A percentile compares a stretch with the other conserved stretches of the same genome.
Conservation (phyloP, 2,888 invertebrate species). For the Meganola albula region DNA sequence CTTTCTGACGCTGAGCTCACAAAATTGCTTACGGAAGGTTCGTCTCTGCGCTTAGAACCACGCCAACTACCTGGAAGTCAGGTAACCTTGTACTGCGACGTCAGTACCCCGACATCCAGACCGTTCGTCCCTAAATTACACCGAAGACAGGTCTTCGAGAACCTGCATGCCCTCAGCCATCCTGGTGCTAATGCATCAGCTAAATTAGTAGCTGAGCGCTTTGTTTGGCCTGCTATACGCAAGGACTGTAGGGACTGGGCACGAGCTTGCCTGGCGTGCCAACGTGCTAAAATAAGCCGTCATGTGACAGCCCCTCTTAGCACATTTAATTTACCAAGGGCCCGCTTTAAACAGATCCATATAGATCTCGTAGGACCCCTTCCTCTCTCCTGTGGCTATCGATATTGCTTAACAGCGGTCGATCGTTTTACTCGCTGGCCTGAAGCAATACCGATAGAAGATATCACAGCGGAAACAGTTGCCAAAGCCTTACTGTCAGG, state of each 20-base stretch:
- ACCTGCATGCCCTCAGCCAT: not conserved
- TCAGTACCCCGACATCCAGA: not conserved
- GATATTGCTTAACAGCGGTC: not conserved
- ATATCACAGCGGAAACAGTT: not conserved
- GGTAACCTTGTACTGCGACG: not conserved
- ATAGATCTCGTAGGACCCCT: not conserved
- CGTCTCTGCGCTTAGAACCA: constrained; percentile 21
- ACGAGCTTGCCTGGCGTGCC: not conserved
- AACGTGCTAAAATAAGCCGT: not conserved
- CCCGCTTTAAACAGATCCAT: not conserved
- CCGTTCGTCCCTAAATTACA: not conserved
- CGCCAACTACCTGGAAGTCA: not conserved
- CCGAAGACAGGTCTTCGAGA: not conserved
- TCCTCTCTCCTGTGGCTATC: not conserved
- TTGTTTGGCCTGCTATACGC: not conserved
- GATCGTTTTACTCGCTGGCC: not conserved
- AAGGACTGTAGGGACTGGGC: not conserved
- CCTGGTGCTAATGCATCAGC: not conserved
- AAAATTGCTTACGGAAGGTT: too few species aligned
- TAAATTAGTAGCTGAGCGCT: not conserved
- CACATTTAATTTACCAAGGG: not conserved
- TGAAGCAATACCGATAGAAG: not conserved
- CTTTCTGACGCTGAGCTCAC: too few species aligned
- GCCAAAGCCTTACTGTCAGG: not conserved
- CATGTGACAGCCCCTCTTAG: not conserved